Conservation (phyloP, 92 coral and sea anemone species). For the Heteractis magnifica region DNA sequence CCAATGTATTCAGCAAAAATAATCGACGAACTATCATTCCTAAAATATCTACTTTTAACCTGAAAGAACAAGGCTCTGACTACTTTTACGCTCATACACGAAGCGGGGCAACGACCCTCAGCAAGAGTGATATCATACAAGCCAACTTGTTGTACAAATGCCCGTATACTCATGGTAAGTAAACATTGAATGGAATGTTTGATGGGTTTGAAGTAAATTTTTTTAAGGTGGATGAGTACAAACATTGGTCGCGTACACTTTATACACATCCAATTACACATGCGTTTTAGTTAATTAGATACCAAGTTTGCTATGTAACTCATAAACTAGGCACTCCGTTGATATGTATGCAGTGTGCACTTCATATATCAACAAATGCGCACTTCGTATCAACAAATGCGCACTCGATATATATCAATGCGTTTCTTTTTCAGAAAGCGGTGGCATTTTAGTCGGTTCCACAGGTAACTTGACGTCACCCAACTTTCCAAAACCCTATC, state of each 20-base stretch:
- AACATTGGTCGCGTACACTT: not conserved
- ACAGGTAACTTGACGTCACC: conserved; percentile 70
- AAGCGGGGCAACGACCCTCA: conserved; percentile 41
- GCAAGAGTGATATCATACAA: conserved; percentile 64
- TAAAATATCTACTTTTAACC: conserved; percentile 45
- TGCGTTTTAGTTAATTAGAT: not conserved
- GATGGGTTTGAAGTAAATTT: not conserved
- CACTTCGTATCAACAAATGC: not conserved
- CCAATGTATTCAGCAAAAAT: conserved; percentile 51
- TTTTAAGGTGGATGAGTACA: not conserved
- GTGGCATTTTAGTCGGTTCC: conserved; percentile 45
- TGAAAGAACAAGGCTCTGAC: conserved; percentile 58
- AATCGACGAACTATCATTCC: conserved; percentile 53
- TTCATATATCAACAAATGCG: not conserved
- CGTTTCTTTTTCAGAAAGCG: conserved; percentile 45
- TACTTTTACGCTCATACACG: conserved; percentile 39
- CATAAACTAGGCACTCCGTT: not conserved
- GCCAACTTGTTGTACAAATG: conserved; percentile 68
- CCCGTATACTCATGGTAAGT: conserved; percentile 50
- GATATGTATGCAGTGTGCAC: not conserved
- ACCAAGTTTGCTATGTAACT: not conserved
- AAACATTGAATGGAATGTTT: not conserved
- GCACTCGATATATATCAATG: not conserved
- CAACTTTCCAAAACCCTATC: conserved; percentile 66
- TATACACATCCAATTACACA: not conserved